These are phyloP conservation scores for Adelges cooleyi DNA, from an alignment of 1,140 invertebrate genomes.

Conservation along the genomic window DNA sequence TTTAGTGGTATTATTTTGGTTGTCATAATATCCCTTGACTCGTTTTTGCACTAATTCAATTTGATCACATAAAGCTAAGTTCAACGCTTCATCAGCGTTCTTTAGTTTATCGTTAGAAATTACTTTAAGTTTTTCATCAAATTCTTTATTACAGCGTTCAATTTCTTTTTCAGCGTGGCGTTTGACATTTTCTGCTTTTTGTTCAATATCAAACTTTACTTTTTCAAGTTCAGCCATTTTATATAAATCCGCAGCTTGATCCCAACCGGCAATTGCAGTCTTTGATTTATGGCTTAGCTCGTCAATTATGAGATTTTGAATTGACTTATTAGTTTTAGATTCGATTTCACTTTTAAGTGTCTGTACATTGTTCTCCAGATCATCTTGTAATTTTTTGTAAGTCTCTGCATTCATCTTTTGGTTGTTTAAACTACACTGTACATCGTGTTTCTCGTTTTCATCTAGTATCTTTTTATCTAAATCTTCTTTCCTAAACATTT, in stretches of 20 bases:
- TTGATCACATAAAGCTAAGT: background rate
- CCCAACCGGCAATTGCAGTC: background rate
- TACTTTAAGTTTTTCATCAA: background rate
- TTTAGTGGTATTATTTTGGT: background rate
- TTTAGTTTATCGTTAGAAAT: conserved; percentile 10
- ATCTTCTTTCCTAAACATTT: background rate
- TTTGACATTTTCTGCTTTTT: background rate
- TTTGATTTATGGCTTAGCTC: background rate
- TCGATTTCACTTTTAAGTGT: background rate
- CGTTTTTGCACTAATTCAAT: background rate
- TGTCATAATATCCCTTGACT: background rate
- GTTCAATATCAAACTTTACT: background rate
- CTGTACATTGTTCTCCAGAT: background rate
- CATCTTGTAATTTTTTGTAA: background rate
- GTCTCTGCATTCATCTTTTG: conserved; percentile 7
- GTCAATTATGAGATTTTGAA: background rate
- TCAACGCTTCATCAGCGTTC: background rate
- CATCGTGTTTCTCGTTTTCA: background rate
- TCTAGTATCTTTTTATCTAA: background rate
- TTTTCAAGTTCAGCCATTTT: background rate
- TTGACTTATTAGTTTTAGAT: background rate
- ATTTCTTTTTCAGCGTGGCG: background rate
- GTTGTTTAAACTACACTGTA: background rate
- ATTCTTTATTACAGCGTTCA: background rate
- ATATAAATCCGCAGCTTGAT: background rate